Evolutionary conservation across 2,888 invertebrate genomes (phyloP).

Genomic region (Cheilosia urbana): DNA sequence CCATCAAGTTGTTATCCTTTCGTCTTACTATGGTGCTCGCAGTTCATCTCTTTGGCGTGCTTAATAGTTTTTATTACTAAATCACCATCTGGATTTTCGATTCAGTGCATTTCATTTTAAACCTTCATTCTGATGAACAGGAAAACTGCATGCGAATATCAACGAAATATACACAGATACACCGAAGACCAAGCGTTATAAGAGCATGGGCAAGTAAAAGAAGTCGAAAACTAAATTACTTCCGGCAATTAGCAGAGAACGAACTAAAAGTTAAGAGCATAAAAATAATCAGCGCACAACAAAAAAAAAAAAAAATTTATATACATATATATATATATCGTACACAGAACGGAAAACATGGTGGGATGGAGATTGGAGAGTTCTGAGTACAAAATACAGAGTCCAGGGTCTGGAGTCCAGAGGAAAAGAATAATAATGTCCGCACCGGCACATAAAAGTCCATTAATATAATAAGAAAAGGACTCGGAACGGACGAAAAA

Average conservation of each 20-base stretch:
- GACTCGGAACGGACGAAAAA: neutral
- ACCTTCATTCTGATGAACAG: constrained; percentile 25
- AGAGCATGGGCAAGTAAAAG: constrained; percentile 14
- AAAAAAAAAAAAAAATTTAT: constrained; percentile 8
- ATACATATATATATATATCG: neutral
- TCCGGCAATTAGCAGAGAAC: constrained; percentile 70
- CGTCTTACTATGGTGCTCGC: neutral
- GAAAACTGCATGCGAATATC: constrained; percentile 15
- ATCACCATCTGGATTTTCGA: constrained; percentile 54
- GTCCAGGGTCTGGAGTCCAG: neutral
- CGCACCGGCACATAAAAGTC: constrained; percentile 46
- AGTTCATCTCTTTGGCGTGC: constrained; percentile 8
- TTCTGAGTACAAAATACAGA: neutral
- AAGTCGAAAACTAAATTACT: constrained; percentile 69
- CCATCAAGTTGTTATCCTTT: constrained; percentile 48
- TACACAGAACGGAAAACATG: neutral
- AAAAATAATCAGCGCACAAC: constrained; percentile 51
- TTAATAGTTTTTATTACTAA: constrained; percentile 27
- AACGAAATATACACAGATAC: constrained; percentile 39
- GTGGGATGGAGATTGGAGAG: neutral
- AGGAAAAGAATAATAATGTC: constrained; percentile 48
- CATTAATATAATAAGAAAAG: constrained; percentile 53
- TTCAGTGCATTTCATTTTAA: constrained; percentile 48
- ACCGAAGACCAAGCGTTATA: neutral
- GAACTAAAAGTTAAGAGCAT: constrained; percentile 71